phyloP scores from a whole-genome alignment of 2,888 invertebrate genomes.

The Trichopoda pennipes region DNA sequence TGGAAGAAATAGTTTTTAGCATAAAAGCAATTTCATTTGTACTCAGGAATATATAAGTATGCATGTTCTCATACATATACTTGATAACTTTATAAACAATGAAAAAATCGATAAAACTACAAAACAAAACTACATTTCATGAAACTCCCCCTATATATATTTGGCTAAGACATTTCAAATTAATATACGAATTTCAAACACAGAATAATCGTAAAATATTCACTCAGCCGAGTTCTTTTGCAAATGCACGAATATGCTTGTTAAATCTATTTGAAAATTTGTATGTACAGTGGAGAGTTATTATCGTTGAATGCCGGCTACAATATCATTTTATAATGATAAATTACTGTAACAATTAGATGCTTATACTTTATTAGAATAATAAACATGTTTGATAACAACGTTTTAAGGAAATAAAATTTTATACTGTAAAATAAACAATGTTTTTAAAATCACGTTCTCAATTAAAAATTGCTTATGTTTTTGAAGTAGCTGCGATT shows the following conservation, averaged over 20 bases:
- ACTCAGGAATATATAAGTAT: no score
- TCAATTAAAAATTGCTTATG: no score
- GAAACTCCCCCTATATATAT: slow-evolving; percentile 31
- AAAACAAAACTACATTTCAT: background rate
- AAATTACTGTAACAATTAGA: background rate
- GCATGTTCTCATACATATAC: no score
- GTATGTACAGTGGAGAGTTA: slow-evolving; percentile 19
- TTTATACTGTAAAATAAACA: no score
- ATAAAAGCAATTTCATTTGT: no score
- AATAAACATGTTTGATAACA: no score
- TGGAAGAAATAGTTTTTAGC: no score
- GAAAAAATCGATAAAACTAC: background rate
- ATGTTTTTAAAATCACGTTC: no score
- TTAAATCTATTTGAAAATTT: slow-evolving; percentile 6
- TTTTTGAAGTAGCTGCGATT: no score
- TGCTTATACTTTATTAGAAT: no score
- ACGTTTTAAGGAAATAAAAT: no score
- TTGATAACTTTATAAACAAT: no score
- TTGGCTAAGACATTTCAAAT: slow-evolving; percentile 18
- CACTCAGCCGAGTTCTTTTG: slow-evolving; percentile 7
- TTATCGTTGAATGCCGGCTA: background rate
- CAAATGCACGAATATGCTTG: background rate
- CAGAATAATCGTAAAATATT: slow-evolving; percentile 17
- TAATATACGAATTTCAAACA: slow-evolving; percentile 4
- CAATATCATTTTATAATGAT: background rate